These are phyloP conservation scores for Hyperoplus immaculatus DNA, from an alignment of 2,797 vertebrate species.

Conservation along the genomic window DNA sequence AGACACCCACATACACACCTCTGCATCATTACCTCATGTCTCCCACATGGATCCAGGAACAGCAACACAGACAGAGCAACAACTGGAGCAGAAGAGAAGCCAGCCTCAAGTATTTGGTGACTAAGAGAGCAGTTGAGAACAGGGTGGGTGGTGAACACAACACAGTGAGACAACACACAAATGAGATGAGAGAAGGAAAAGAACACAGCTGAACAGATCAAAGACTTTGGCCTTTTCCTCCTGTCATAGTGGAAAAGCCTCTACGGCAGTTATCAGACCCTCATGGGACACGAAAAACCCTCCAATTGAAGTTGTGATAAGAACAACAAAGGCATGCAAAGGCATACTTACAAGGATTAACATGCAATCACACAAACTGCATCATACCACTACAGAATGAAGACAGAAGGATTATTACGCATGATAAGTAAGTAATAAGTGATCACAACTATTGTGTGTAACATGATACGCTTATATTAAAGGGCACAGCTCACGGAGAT, in stretches of 20 bases:
- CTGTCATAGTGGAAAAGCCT: slow-evolving; percentile 11
- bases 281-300: not conserved
- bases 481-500: too few relatives aligned
- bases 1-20: slow-evolving; percentile 43
- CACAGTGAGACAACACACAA: slow-evolving; percentile 24
- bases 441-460: not conserved
- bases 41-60: slow-evolving; percentile 58
- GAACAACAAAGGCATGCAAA: slow-evolving; percentile 8
- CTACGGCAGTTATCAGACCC: slow-evolving; percentile 7
- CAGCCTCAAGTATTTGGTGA: slow-evolving; percentile 64
- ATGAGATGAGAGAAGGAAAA: slow-evolving; percentile 16
- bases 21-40: slow-evolving; percentile 62
- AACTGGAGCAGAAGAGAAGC: slow-evolving; percentile 78
- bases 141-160: slow-evolving; percentile 50
- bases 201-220: slow-evolving; percentile 14
- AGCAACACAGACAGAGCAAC: slow-evolving; percentile 55
- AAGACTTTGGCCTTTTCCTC: not conserved
- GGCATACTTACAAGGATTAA: not conserved
- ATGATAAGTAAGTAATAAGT: not conserved
- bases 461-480: not conserved
- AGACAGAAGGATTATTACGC: not conserved
- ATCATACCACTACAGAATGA: not conserved
- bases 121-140: slow-evolving; percentile 57
- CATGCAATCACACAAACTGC: slow-evolving; percentile 1
- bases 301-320: slow-evolving; percentile 10